These are phyloP conservation scores for Hypsibius dujardini DNA, from an alignment of 1,140 invertebrate species.

Conservation along the genomic window DNA sequence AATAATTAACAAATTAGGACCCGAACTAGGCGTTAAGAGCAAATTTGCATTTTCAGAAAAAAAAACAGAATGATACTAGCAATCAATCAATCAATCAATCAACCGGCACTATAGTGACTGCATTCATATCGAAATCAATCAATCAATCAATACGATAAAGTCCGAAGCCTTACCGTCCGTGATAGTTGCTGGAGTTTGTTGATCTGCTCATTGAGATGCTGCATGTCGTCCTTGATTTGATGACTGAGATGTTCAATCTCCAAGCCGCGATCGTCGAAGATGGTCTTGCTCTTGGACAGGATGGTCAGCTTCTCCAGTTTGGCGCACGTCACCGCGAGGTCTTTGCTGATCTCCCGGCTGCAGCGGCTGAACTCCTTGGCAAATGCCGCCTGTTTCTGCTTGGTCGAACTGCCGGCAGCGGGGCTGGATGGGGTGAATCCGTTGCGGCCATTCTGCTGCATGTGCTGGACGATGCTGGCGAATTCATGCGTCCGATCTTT, in stretches of 20 bases:
- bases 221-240: slow-evolving; percentile 90
- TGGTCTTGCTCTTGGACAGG: slow-evolving; percentile 90
- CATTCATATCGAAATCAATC: no score
- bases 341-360: slow-evolving; percentile 70
- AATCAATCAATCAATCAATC: no score
- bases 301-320: slow-evolving; percentile 85
- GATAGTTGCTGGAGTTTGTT: slow-evolving; percentile 41
- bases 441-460: background rate
- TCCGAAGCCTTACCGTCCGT: no score
- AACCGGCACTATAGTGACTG: no score
- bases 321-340: slow-evolving; percentile 82
- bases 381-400: slow-evolving; percentile 18
- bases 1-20: no score
- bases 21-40: no score
- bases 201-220: slow-evolving; percentile 86
- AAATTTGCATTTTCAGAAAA: no score
- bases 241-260: slow-evolving; percentile 95
- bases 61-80: no score
- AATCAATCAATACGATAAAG: no score
- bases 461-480: background rate
- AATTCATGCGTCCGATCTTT: slow-evolving; percentile 10
- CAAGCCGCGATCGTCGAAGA: slow-evolving; percentile 71
- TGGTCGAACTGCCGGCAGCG: slow-evolving; percentile 3
- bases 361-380: slow-evolving; percentile 12
- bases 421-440: background rate